phyloP scores from a whole-genome alignment of 1,140 invertebrate genomes.

The Homarus americanus region DNA sequence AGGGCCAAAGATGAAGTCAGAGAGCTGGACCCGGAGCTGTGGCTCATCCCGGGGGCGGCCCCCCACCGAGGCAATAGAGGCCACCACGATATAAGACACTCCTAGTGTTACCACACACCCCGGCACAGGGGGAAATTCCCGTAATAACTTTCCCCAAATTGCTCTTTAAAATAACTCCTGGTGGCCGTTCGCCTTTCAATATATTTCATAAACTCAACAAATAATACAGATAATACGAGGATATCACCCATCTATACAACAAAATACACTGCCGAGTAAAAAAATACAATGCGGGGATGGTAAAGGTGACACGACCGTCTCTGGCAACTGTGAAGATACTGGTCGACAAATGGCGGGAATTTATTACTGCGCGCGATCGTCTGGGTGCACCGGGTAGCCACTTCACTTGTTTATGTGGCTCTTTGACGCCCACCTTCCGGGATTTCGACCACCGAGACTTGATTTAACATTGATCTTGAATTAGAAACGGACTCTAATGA shows the following conservation, averaged over 20 bases:
- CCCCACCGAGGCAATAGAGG: too few relatives aligned
- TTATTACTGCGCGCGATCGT: slow-evolving; percentile 5
- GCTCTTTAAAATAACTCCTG: neutral
- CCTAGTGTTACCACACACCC: neutral
- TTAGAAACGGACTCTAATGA: too few relatives aligned
- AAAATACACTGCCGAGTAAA: neutral
- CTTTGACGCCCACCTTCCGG: too few relatives aligned
- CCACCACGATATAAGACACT: neutral
- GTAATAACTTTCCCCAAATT: neutral
- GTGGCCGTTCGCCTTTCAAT: neutral
- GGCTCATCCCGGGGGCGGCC: neutral
- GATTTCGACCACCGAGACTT: too few relatives aligned
- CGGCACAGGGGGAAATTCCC: neutral
- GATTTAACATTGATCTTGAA: too few relatives aligned
- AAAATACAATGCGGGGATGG: neutral
- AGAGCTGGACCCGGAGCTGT: neutral
- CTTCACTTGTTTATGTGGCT: slow-evolving; percentile 20
- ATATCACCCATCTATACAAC: neutral
- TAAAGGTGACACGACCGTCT: neutral
- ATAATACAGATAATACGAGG: neutral
- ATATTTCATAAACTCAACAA: neutral
- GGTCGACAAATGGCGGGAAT: slow-evolving; percentile 43
- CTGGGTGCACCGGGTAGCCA: neutral
- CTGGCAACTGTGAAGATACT: slow-evolving; percentile 29
- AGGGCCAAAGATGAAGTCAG: neutral